Evolutionary conservation across 1,140 invertebrate species (phyloP), one percentile per base, ranked within the genome.

Genomic region (Psilanteris sp.): DNA sequence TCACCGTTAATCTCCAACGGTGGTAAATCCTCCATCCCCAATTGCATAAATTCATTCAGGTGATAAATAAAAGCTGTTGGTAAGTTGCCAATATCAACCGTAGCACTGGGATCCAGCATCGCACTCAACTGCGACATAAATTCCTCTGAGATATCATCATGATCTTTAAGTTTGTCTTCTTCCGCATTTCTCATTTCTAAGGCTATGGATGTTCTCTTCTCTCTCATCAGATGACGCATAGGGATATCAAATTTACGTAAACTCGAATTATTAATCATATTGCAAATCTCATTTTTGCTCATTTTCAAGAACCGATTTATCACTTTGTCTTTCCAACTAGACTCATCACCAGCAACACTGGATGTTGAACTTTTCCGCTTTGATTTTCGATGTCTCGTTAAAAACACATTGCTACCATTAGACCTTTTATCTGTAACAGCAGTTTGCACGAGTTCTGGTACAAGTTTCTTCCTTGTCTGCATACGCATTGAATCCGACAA

Each of bases 211-310:
- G 81, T 52, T 5, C 71, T 80, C 6, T 83, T 80, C 14, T 89
- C 85, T 14, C 87, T 85, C n/a, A 89, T 87, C 3, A 89, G 62
- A 50, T 84, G 85, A 14, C 87, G 81, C 88, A 89, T 89, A 0
- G 85, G 85, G 4, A 89, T 82, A 41, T 89, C 84, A 16, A 88
- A 88, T 29, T 88, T 88, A 0, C 86, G 79, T 2, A 87, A 55
- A 59, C 86, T 88, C 11, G 88, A 83, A 22, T 87, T 86, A 52
- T 89, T 88, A 0, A 89, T 78, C 84, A 89, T 86, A 22, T 89
- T 88, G 15, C 82, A 79, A 15, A 89, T 87, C 9, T 89, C 87
- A 15, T 87, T 88, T 50, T 85, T 88, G 9, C 85, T 88, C 88
- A 89, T 89, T 8, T 83, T 87, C 10, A 89, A 39, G 14, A 89